Base-by-base conservation (phyloP, 2,888 invertebrate genomes). In the Heliconius aoede region DNA sequence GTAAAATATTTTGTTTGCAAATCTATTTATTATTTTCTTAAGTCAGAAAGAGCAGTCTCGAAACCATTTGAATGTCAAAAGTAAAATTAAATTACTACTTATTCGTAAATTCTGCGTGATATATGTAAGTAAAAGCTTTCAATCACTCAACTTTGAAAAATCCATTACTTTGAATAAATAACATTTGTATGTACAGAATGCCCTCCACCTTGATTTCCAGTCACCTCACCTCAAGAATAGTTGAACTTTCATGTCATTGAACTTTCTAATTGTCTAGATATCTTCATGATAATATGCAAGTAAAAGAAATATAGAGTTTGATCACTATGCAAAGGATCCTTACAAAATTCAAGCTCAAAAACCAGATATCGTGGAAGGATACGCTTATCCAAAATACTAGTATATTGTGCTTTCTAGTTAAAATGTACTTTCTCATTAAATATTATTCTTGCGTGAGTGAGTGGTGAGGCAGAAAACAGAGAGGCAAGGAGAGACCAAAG, bases 31-130 rank as follows among this genome's bases (percentile, higher is more conserved):
- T 18, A 46, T 46, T 46, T 61, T 61, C 15, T 15, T 61, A 67
- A 18, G 21, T 32, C 24, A 18, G 2, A 8, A 40, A 36, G 5
- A 68, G 28, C 32, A 4, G 13, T 2, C 32, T 51, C 21, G 15
- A 30, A 30, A 8, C 30, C 15, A 28, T 46, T 32, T 32, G 24
- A 69, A 69, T 55, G n/a, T 69, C 30, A 69, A 69, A 65, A 68
- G 68, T 26, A 21, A 69, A 69, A 69, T 69, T 24, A 32, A 1
- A 40, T 30, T 28, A 69, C 4, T 21, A 55, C 15, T 28, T 60
- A 24, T 62, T 30, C 61, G 61, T n/a, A 69, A 69, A 69, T 55
- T 69, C 13, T 55, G 69, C 30, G 24, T 69, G n/a, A 69, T 32
- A 58, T 69, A 55, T 69, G 9, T 30, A 69, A 51, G 58, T 51